Base-by-base conservation (phyloP, 2,888 invertebrate species). In the Drosophila mettleri region DNA sequence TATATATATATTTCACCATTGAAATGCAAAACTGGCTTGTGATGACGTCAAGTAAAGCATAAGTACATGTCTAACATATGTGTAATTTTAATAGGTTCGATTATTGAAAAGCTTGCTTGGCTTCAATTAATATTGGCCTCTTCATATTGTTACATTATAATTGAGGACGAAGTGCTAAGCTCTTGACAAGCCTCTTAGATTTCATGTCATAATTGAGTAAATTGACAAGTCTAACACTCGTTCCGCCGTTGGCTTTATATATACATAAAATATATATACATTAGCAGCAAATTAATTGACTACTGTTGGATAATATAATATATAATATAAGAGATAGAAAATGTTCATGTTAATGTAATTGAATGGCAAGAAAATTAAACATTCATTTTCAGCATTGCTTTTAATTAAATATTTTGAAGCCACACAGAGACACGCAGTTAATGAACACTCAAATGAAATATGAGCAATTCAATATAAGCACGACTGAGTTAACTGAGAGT, bases 341-440 rank as follows among this genome's bases (percentile, higher is more conserved):
- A 61, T 48, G 41, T 29, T 14, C 8, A 9, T 39, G 34, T 24
- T 54, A 52, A 18, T 38, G 36, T 53, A 41, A 46, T 16, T 5
- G 4, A 60, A 41, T n/a, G 4, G 8, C 14, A 10, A 36, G 64
- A 49, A 63, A 59, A 39, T 67, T 36, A 65, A 68, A 55, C 59
- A 72, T 70, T 76, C 60, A 87, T 79, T 79, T 72, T 74, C 74
- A 85, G 60, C 36, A 16, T 18, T 29, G 36, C 59, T 52, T 58
- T 62, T 64, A 49, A 39, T 18, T 41, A 57, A 58, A 18, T 43
- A 16, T 39, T 36, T 14, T 16, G 10, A 29, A 8, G 18, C 5
- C 16, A 34, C 33, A 14, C 2, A 14, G 3, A 12, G 0, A 24
- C 1, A n/a, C 5, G 22, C n/a, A 49, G 9, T 27, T 59, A 49